Percentiles rank a stretch among this genome's conserved stretches.
These are phyloP conservation scores for Oenanthe melanoleuca DNA, from an alignment of 2,113 vertebrate species.

Conservation along the genomic window DNA sequence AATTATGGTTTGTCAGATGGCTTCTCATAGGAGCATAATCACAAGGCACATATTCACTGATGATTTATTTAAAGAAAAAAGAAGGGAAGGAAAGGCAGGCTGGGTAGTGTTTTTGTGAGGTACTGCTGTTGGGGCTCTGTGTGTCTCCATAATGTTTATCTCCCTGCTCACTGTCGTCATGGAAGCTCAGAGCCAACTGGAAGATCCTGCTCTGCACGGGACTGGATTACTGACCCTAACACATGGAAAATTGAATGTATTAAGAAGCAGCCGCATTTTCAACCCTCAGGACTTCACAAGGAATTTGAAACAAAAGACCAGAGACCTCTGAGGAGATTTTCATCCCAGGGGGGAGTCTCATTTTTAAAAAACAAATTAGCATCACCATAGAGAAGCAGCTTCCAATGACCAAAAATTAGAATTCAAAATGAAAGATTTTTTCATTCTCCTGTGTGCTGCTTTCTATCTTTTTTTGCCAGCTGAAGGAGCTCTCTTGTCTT, in stretches of 20 bases:
- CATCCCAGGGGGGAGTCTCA: slow-evolving; percentile 13
- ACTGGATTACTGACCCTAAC: slow-evolving; percentile 62
- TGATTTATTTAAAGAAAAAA: slow-evolving; percentile 6
- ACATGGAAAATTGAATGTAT: slow-evolving; percentile 59
- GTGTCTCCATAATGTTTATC: slow-evolving; percentile 26
- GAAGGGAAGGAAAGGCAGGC: not conserved
- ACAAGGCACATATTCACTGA: not conserved
- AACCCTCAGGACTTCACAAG: slow-evolving; percentile 51
- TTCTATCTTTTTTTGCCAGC: not conserved
- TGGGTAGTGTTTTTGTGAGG: not conserved
- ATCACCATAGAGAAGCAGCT: slow-evolving; percentile 61
- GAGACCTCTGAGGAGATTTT: slow-evolving; percentile 60
- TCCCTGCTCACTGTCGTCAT: slow-evolving; percentile 46
- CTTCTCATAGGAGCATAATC: slow-evolving; percentile 38
- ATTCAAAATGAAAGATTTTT: slow-evolving; percentile 52
- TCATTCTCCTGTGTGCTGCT: not conserved
- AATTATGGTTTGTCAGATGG: slow-evolving; percentile 37
- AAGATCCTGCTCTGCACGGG: slow-evolving; percentile 41
- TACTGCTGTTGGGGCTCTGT: not conserved
- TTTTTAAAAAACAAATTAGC: slow-evolving; percentile 65
- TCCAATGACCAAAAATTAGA: slow-evolving; percentile 54
- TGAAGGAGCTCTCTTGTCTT: not conserved
- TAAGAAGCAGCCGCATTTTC: slow-evolving; percentile 37
- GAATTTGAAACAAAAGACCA: slow-evolving; percentile 68
- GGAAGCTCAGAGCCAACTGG: slow-evolving; percentile 54